Percentiles rank a stretch among this genome's conserved stretches.
phyloP scores from a whole-genome alignment of 2,888 invertebrate species.

The Zygogramma bicolorata region DNA sequence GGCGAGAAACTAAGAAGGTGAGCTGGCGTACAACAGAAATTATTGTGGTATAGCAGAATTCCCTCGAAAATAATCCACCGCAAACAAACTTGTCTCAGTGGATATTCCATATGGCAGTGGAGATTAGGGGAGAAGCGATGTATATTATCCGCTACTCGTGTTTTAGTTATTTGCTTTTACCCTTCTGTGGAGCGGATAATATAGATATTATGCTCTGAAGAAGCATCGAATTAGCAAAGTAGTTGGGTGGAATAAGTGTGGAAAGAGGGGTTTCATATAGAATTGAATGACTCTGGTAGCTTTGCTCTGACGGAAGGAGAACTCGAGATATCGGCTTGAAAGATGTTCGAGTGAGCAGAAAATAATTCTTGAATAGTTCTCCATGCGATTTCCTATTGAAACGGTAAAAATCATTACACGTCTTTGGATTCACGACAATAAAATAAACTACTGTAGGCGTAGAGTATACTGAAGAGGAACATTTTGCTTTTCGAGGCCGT shows the following conservation, averaged over 20 bases:
- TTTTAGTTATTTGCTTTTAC: not conserved
- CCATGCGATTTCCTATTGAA: too few relatives aligned
- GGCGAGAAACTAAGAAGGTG: not conserved
- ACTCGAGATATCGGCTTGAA: too few relatives aligned
- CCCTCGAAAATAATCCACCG: conserved; percentile 1
- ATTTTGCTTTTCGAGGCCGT: too few relatives aligned
- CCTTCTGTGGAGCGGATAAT: not conserved
- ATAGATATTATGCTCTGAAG: not conserved
- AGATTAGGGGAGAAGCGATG: not conserved
- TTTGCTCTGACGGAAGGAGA: too few relatives aligned
- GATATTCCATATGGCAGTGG: not conserved
- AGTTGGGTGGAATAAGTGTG: too few relatives aligned
- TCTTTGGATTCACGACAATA: too few relatives aligned
- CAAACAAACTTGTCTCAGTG: conserved; percentile 9
- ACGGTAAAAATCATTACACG: too few relatives aligned
- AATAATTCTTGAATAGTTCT: too few relatives aligned
- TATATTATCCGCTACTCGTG: not conserved
- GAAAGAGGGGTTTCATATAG: not conserved
- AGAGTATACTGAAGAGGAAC: too few relatives aligned
- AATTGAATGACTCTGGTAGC: too few relatives aligned
- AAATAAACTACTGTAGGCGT: too few relatives aligned
- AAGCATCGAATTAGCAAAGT: not conserved
- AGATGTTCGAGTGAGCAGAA: too few relatives aligned
- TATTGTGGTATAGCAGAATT: not conserved
- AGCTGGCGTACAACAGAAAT: not conserved